A percentile compares a stretch with the other conserved stretches of the same genome.
Evolutionary conservation across 2,113 vertebrate genomes (phyloP).

Genomic region (Gambusia affinis): DNA sequence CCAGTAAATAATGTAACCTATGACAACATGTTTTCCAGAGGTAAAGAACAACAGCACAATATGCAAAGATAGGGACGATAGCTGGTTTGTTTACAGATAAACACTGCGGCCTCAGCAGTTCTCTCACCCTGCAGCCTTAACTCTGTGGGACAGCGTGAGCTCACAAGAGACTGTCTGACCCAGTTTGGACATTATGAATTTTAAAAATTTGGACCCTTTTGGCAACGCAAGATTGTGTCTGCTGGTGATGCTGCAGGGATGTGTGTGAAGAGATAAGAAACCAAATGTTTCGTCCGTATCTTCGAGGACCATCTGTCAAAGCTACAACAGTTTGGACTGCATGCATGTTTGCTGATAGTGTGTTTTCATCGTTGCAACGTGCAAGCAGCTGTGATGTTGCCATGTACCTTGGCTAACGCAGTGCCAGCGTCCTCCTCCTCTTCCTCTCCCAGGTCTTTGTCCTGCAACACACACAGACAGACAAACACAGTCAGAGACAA

Average conservation of each 20-base stretch:
- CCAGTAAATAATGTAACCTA: background rate
- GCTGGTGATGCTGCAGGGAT: constrained; percentile 5
- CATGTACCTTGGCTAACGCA: constrained; percentile 69
- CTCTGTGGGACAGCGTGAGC: background rate
- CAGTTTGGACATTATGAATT: background rate
- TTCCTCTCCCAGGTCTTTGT: constrained; percentile 74
- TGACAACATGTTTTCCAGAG: background rate
- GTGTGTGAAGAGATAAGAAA: constrained; percentile 29
- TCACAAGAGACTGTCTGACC: background rate
- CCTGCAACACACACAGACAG: constrained; percentile 60
- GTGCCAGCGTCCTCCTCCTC: constrained; percentile 68
- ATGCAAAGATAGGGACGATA: constrained; percentile 31
- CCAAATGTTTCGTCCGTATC: constrained; percentile 5
- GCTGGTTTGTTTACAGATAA: constrained; percentile 63
- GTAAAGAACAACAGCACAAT: constrained; percentile 14
- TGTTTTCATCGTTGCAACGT: constrained; percentile 39
- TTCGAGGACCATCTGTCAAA: constrained; percentile 6
- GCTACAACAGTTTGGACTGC: constrained; percentile 6
- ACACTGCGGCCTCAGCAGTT: constrained; percentile 35
- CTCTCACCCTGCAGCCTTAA: constrained; percentile 13
- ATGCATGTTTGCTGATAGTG: constrained; percentile 11
- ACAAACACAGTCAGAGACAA: constrained; percentile 41
- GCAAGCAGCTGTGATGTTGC: constrained; percentile 25
- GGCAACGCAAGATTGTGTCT: background rate
- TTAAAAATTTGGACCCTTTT: constrained; percentile 7